A percentile compares a stretch with the other conserved stretches of the same genome.
Evolutionary conservation across 1,140 invertebrate genomes (phyloP).

Genomic region (Brachionus asplanchnoidis): DNA sequence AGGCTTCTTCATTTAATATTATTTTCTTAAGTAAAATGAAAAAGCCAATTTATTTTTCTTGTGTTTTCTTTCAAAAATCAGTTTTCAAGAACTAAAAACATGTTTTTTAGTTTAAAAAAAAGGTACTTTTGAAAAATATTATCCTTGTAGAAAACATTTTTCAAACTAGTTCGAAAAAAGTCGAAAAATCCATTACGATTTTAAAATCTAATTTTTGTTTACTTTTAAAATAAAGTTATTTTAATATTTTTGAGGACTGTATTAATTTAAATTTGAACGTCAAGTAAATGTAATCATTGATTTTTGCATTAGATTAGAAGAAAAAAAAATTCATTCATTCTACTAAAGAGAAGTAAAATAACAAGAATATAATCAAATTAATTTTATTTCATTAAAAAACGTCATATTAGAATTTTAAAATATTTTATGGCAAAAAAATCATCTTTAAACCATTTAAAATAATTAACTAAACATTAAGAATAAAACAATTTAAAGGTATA

Average conservation of each 20-base stretch:
- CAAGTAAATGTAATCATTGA: too few species aligned
- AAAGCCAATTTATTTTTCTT: neutral
- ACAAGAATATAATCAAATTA: neutral
- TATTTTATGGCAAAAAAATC: neutral
- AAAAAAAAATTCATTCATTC: neutral
- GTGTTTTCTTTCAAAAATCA: neutral
- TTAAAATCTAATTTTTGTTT: neutral
- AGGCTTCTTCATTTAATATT: neutral
- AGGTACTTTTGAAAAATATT: neutral
- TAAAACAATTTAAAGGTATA: neutral
- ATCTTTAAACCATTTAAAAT: neutral
- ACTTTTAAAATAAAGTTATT: neutral
- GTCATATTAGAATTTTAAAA: neutral
- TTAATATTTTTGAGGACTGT: neutral
- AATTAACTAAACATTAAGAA: neutral
- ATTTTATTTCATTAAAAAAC: neutral
- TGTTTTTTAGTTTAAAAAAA: neutral
- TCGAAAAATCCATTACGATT: neutral
- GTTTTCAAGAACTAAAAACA: neutral
- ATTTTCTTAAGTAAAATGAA: neutral
- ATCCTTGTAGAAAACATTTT: neutral
- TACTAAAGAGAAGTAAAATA: neutral
- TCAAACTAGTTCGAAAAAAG: neutral
- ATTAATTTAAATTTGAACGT: too few species aligned
- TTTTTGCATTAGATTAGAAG: neutral